These are phyloP conservation scores for Globicephala melas DNA, from an alignment of 2,113 vertebrate species.

Conservation along the genomic window DNA sequence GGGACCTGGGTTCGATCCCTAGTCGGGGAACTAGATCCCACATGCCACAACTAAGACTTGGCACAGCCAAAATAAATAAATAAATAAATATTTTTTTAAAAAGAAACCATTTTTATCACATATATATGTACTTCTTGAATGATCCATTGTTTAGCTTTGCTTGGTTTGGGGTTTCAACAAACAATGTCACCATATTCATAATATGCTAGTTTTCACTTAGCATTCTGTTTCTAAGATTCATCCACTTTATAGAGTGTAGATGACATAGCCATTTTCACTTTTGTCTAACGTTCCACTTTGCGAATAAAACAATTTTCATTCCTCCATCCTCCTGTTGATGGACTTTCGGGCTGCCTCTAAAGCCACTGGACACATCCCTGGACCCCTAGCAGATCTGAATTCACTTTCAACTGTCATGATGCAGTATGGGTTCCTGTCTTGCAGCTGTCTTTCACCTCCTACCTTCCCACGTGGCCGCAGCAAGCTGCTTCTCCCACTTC, in stretches of 20 bases:
- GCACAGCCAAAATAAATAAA: no score
- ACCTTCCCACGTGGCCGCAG: background rate
- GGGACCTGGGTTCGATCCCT: no score
- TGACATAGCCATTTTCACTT: background rate
- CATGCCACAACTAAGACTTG: no score
- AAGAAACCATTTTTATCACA: background rate
- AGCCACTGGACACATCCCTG: background rate
- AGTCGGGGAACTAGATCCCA: no score
- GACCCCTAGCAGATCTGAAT: background rate
- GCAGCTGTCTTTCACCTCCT: background rate
- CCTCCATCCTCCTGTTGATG: background rate
- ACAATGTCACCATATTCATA: background rate
- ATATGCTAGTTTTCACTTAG: background rate
- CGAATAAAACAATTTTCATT: background rate
- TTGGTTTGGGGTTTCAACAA: background rate
- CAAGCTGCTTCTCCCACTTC: background rate
- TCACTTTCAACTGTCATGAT: rapidly evolving
- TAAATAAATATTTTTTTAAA: no score
- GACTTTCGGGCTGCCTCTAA: background rate
- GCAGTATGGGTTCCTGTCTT: no score
- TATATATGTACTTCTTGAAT: no score
- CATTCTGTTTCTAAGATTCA: background rate
- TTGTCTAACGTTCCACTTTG: background rate
- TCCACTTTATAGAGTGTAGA: rapidly evolving
- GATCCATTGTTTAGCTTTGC: background rate